phyloP scores from a whole-genome alignment of 2,113 vertebrate species.

The Hoplias malabaricus region DNA sequence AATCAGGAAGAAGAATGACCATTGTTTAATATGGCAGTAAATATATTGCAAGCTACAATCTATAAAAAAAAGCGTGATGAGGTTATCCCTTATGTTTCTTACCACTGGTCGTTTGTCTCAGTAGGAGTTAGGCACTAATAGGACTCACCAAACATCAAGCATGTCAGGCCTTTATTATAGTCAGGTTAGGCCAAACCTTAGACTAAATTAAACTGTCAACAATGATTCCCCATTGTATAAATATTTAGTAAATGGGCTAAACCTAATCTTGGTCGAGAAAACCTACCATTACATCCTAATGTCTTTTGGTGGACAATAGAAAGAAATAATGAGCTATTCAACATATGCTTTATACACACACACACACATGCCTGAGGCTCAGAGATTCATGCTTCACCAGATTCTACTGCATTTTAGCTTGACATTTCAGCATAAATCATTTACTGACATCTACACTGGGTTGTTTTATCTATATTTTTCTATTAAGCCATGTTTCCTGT shows the following conservation, averaged over 20 bases:
- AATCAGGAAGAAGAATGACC: too few species aligned
- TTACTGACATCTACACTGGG: not conserved
- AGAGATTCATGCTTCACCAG: not conserved
- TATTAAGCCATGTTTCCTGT: too few species aligned
- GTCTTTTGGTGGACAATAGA: not conserved
- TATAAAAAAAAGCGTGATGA: too few species aligned
- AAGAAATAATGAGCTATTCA: not conserved
- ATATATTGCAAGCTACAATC: too few species aligned
- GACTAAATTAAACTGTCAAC: slow-evolving; percentile 8
- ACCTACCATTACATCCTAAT: not conserved
- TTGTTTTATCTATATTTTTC: not conserved
- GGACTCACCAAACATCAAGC: not conserved
- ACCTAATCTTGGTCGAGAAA: not conserved
- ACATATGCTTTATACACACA: not conserved
- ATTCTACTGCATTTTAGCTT: not conserved
- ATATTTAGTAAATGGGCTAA: not conserved
- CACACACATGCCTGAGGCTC: not conserved
- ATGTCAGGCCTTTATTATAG: not conserved
- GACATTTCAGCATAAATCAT: too few species aligned
- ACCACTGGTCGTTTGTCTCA: not conserved
- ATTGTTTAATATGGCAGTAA: too few species aligned
- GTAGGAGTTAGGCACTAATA: not conserved
- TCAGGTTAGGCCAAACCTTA: not conserved
- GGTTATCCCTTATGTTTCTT: too few species aligned
- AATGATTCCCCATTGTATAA: not conserved